These are phyloP conservation scores for Tolmerus cingulatus DNA, from an alignment of 2,888 invertebrate genomes.

Conservation along the genomic window DNA sequence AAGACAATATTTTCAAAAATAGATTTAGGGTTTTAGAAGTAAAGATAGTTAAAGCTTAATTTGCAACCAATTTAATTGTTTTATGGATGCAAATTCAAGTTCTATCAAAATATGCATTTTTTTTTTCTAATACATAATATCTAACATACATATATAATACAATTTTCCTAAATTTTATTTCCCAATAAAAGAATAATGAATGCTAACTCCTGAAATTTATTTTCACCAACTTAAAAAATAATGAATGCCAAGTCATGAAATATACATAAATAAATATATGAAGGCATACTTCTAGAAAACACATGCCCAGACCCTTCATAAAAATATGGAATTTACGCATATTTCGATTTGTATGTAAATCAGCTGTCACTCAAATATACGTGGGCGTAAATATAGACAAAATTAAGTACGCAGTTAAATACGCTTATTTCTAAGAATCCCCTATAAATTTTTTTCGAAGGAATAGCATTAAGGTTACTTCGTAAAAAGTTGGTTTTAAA, in stretches of 20 bases:
- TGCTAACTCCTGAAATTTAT: background rate
- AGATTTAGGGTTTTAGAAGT: no score
- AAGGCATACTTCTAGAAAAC: background rate
- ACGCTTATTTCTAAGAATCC: background rate
- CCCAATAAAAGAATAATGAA: background rate
- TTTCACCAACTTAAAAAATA: background rate
- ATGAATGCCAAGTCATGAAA: background rate
- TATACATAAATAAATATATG: background rate
- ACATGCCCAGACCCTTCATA: background rate
- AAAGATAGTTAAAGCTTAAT: no score
- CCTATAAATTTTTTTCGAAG: background rate
- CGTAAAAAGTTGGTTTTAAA: background rate
- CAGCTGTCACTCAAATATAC: background rate
- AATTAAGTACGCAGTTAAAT: background rate
- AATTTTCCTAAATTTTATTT: background rate
- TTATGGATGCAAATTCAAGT: background rate
- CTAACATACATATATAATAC: background rate
- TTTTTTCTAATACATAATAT: no score
- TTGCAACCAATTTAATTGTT: no score
- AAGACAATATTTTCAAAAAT: no score
- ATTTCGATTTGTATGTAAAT: background rate
- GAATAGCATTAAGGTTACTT: background rate
- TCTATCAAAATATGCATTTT: no score
- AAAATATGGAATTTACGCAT: background rate
- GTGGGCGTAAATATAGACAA: background rate